Base-by-base conservation (phyloP, 1,140 invertebrate genomes). In the Nephila pilipes region DNA sequence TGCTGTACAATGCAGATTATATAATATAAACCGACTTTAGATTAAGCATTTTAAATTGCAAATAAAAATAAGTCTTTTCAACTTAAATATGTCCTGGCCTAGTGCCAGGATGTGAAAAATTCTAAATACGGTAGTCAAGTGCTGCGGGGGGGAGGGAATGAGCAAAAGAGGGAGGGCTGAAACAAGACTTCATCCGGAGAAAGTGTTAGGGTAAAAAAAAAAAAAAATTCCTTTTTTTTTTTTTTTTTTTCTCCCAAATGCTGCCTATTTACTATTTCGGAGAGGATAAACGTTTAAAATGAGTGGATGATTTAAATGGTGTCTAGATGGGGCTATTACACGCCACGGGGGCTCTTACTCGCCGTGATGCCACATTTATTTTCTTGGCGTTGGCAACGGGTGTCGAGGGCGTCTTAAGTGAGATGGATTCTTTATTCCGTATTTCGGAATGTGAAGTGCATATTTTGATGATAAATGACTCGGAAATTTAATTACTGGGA, bases 61-160 rank as follows among this genome's bases (percentile, higher is more conserved):
- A 22, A 87, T 63, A 83, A 83, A 83, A 75, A 75, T 75, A 83
- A 38, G 81, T 55, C 25, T 83, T 46, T 57, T 57, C 81, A 57
- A 55, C 58, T 87, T 63, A 60, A 83, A 58, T 87, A 58, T 29
- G 85, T 36, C 12, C 63, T 88, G 87, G 87, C 22, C n/a, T 55
- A 0, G n/a, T 88, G 87, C 87, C 87, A 88, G n/a, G 54, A 69
- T 46, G 65, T 18, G 54, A 54, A 54, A 25, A 54, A 55, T 10
- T 29, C 87, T 88, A 88, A 75, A 88, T 88, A 54, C 60, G 87
- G 87, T 69, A 88, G 60, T 88, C 36, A 29, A 88, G 60, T 88
- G 36, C 87, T 88, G 75, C 75, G 55, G 25, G 55, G 46, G 25
- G 22, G 18, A 46, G 46, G 18, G 25, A 55, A 83, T n/a, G 54